A percentile compares a stretch with the other conserved stretches of the same genome.
These are phyloP conservation scores for Chloroclysta siterata DNA, from an alignment of 2,888 invertebrate species.

Conservation along the genomic window DNA sequence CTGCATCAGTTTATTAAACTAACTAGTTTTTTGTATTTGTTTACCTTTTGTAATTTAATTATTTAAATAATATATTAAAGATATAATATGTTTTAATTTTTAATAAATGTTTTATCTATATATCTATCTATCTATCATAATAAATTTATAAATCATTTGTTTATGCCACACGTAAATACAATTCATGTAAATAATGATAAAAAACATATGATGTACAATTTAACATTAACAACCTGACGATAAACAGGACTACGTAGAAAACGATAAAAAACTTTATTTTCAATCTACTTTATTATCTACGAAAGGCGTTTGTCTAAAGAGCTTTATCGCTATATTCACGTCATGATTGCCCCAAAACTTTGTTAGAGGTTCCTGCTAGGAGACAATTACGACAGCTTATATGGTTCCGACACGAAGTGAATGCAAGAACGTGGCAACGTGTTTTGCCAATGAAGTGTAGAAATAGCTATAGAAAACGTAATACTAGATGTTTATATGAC, in stretches of 20 bases:
- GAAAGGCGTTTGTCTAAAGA: conserved; percentile 34
- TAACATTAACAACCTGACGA: not conserved
- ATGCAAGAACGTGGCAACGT: conserved; percentile 25
- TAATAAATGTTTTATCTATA: too few relatives aligned
- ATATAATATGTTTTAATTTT: too few relatives aligned
- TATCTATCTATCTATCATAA: too few relatives aligned
- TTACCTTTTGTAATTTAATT: too few relatives aligned
- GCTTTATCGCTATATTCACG: conserved; percentile 41
- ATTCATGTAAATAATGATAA: too few relatives aligned
- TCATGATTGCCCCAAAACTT: conserved; percentile 52
- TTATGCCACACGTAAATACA: too few relatives aligned
- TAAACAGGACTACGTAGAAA: not conserved
- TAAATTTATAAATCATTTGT: too few relatives aligned
- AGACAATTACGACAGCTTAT: conserved; percentile 45
- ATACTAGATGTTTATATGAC: too few relatives aligned
- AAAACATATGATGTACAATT: too few relatives aligned
- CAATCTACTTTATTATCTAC: conserved; percentile 4
- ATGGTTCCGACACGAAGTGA: conserved; percentile 38
- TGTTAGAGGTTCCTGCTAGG: conserved; percentile 48
- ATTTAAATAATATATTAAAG: too few relatives aligned
- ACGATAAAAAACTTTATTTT: not conserved
- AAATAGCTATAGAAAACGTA: not conserved
- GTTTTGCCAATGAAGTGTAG: not conserved
- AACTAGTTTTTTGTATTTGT: not conserved
- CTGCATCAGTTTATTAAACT: not conserved